Evolutionary conservation across 37 sponge, comb jelly and placozoan species (phyloP).

Genomic region (Oscarella lobularis): DNA sequence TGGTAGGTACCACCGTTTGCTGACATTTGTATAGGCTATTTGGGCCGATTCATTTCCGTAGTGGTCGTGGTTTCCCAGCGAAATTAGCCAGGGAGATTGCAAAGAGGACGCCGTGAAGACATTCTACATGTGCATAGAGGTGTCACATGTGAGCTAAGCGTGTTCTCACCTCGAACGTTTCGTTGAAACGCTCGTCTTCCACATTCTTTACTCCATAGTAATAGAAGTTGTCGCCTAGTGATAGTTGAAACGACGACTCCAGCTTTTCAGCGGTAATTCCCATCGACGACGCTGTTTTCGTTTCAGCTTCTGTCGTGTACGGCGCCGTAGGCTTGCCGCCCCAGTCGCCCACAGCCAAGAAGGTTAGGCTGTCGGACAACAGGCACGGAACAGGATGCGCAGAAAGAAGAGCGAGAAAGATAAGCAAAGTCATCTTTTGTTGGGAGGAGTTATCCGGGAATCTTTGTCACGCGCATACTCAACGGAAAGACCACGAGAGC

Average conservation of each 20-base stretch:
- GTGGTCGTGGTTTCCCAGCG: slow-evolving; percentile 87
- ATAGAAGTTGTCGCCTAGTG: slow-evolving; percentile 77
- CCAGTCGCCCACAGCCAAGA: slow-evolving; percentile 71
- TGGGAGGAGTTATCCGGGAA: too few species aligned
- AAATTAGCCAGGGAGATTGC: slow-evolving; percentile 57
- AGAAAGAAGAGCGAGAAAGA: too few species aligned
- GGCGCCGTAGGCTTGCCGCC: slow-evolving; percentile 40
- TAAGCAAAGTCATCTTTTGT: too few species aligned
- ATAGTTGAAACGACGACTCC: slow-evolving; percentile 43
- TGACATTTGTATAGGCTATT: slow-evolving; percentile 62
- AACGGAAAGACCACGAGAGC: too few species aligned
- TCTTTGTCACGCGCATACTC: too few species aligned
- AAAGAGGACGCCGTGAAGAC: slow-evolving; percentile 73
- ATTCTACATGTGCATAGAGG: too few species aligned
- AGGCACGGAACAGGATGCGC: too few species aligned
- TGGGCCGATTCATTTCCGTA: slow-evolving; percentile 81
- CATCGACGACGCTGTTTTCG: slow-evolving; percentile 30
- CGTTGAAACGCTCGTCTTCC: slow-evolving; percentile 44
- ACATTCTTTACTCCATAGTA: slow-evolving; percentile 55
- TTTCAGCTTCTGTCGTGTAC: slow-evolving; percentile 45
- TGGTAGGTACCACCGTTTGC: slow-evolving; percentile 73
- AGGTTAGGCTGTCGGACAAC: too few species aligned
- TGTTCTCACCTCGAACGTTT: slow-evolving; percentile 59
- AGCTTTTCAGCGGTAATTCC: slow-evolving; percentile 28
- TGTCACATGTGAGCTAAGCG: too few species aligned